Conservation (phyloP, 1,140 invertebrate species). For the Meloidogyne hapla region DNA sequence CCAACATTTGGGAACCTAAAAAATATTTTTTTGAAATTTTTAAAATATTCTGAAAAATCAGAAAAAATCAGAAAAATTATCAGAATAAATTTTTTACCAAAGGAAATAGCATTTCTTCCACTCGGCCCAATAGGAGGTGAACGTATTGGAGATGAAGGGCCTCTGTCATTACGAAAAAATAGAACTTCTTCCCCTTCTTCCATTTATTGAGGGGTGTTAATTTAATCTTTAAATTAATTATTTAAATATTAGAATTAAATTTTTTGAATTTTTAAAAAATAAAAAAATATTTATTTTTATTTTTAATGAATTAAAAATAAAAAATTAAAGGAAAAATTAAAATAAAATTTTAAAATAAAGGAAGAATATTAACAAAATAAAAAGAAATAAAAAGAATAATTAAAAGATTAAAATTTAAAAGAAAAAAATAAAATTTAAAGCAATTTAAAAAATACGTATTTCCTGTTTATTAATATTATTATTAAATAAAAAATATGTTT, state of each 20-base stretch:
- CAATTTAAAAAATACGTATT: too few relatives aligned
- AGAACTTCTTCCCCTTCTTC: background rate
- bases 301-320: too few relatives aligned
- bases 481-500: too few relatives aligned
- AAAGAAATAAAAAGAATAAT: too few relatives aligned
- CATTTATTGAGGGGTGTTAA: background rate
- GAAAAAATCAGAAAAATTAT: background rate
- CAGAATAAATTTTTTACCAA: background rate
- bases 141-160: background rate
- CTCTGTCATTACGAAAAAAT: conserved; percentile 1
- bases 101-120: background rate
- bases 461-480: too few relatives aligned
- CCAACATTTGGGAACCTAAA: conserved; percentile 41
- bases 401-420: too few relatives aligned
- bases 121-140: background rate
- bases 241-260: background rate
- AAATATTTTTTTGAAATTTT: background rate
- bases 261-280: background rate
- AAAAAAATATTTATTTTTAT: too few relatives aligned
- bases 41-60: background rate
- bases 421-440: too few relatives aligned
- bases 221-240: background rate
- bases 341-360: too few relatives aligned
- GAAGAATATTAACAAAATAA: too few relatives aligned
- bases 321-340: too few relatives aligned